Percentiles rank a stretch among this genome's conserved stretches.
Evolutionary conservation across 2,888 invertebrate species (phyloP).

Genomic region (Drosophila imparisetae): DNA sequence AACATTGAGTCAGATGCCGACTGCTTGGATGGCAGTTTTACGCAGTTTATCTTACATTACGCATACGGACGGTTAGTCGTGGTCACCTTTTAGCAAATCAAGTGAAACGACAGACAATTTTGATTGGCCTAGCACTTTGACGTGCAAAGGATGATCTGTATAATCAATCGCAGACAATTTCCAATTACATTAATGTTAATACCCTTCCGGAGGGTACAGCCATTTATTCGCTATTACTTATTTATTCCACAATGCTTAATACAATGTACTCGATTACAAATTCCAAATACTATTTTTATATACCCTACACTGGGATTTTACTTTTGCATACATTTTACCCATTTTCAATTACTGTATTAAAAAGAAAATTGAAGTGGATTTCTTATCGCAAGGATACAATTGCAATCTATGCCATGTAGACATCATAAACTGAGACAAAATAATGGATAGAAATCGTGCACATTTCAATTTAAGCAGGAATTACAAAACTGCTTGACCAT

Average conservation of each 20-base stretch:
- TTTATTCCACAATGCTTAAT: background rate
- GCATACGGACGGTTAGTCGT: constrained; percentile 59
- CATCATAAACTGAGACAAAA: constrained; percentile 19
- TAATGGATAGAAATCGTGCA: constrained; percentile 48
- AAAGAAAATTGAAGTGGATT: constrained; percentile 1
- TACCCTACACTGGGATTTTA: background rate
- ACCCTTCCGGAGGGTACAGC: background rate
- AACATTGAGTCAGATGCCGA: constrained; percentile 52
- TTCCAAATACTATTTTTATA: background rate
- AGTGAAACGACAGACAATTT: constrained; percentile 26
- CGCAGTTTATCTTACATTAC: constrained; percentile 43
- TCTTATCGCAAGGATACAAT: constrained; percentile 1
- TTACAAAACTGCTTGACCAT: constrained; percentile 35
- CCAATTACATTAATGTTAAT: constrained; percentile 10
- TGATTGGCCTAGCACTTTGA: constrained; percentile 13
- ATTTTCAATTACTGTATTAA: background rate
- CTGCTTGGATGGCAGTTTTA: constrained; percentile 28
- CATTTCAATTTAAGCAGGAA: constrained; percentile 46
- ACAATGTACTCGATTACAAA: background rate
- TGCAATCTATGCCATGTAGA: constrained; percentile 2
- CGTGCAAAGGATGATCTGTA: constrained; percentile 6
- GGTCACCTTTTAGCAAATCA: constrained; percentile 33
- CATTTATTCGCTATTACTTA: background rate
- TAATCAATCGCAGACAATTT: constrained; percentile 10
- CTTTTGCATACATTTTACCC: too few species aligned